A percentile compares a stretch with the other conserved stretches of the same genome.
Conservation (phyloP, 2,888 invertebrate genomes). For the Oxystoma pomonae region DNA sequence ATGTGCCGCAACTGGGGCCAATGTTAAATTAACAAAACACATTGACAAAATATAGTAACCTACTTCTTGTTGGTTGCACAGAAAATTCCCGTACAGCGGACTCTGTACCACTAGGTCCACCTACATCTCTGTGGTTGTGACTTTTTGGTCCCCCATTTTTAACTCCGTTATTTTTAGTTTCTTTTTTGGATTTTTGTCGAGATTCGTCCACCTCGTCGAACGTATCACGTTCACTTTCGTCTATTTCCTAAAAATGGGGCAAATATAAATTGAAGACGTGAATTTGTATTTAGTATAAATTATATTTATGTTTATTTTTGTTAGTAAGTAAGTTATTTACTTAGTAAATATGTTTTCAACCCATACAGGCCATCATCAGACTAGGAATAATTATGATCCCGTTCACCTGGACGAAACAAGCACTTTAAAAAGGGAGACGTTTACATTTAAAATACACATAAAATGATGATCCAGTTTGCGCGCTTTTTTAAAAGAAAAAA, state of each 20-base stretch:
- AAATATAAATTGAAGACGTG: too few species aligned
- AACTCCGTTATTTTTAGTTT: slow-evolving; percentile 19
- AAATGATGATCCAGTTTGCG: too few species aligned
- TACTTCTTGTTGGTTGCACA: slow-evolving; percentile 24
- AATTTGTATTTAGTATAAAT: too few species aligned
- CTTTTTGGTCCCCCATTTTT: slow-evolving; percentile 7
- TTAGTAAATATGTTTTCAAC: too few species aligned
- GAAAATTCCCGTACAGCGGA: slow-evolving; percentile 21
- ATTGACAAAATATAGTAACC: not conserved
- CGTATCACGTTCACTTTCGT: slow-evolving; percentile 19
- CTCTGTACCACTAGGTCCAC: slow-evolving; percentile 10
- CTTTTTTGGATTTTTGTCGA: slow-evolving; percentile 19
- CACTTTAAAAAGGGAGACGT: too few species aligned
- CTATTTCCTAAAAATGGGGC: slow-evolving; percentile 15
- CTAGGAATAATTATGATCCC: too few species aligned
- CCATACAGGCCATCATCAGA: too few species aligned
- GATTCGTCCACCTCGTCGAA: slow-evolving; percentile 17
- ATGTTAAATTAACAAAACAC: not conserved
- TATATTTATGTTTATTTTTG: not conserved
- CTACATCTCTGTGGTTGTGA: slow-evolving; percentile 6
- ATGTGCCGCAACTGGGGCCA: too few species aligned
- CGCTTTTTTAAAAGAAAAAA: too few species aligned
- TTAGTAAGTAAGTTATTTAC: not conserved
- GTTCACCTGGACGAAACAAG: too few species aligned
- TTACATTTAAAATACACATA: too few species aligned